These are phyloP conservation scores for Serripes groenlandicus DNA, from an alignment of 2,888 invertebrate species.

Conservation along the genomic window DNA sequence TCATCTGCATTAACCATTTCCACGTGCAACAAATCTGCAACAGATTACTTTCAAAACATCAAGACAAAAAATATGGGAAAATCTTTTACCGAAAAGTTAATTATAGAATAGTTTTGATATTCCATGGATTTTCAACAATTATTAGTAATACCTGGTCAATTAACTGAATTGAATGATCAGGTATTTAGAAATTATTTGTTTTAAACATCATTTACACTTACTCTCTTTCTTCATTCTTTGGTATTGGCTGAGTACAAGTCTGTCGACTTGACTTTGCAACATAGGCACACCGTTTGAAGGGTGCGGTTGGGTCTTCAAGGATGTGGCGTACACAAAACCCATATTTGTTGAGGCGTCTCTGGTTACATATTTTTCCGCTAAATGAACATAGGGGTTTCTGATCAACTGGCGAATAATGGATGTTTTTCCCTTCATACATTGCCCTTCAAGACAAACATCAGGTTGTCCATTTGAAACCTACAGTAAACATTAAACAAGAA, in stretches of 20 bases:
- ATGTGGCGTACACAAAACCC: constrained; percentile 94
- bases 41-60: too few species aligned
- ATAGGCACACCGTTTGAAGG: constrained; percentile 93
- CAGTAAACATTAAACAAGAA: not conserved
- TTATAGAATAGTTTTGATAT: too few species aligned
- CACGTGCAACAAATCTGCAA: too few species aligned
- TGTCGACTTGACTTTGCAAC: constrained; percentile 87
- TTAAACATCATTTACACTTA: constrained; percentile 68
- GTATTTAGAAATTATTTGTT: not conserved
- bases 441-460: constrained; percentile 44
- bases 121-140: too few species aligned
- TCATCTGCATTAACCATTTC: too few species aligned
- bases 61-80: too few species aligned
- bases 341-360: constrained; percentile 90
- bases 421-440: constrained; percentile 88
- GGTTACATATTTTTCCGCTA: constrained; percentile 87
- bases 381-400: constrained; percentile 87
- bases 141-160: too few species aligned
- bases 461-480: constrained; percentile 65
- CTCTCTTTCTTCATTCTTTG: constrained; percentile 86
- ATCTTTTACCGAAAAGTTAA: too few species aligned
- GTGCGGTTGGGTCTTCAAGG: constrained; percentile 93
- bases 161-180: too few species aligned
- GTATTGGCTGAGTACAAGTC: constrained; percentile 87
- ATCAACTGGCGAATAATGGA: constrained; percentile 87